Percentiles rank a stretch among this genome's conserved stretches.
phyloP scores from a whole-genome alignment of 2,797 vertebrate species.

The Distichodus sexfasciatus region DNA sequence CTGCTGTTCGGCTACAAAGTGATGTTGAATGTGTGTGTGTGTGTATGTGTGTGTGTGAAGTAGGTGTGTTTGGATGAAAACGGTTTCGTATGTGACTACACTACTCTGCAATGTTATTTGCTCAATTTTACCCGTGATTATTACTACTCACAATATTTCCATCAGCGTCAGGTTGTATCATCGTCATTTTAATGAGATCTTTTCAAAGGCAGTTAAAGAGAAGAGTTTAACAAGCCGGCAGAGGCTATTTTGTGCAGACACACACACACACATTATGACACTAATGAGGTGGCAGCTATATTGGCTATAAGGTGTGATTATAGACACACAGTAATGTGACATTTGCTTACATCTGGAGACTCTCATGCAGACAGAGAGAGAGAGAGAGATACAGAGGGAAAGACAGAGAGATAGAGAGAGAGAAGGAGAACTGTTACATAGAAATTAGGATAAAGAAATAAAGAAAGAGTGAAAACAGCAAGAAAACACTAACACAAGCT shows the following conservation, averaged over 20 bases:
- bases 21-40: too few species aligned
- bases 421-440: too few species aligned
- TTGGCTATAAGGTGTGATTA: background rate
- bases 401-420: background rate
- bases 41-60: too few species aligned
- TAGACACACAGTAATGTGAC: too few species aligned
- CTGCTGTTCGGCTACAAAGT: too few species aligned
- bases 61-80: too few species aligned
- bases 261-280: conserved; percentile 17
- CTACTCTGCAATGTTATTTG: too few species aligned
- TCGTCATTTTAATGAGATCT: background rate
- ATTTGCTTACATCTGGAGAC: conserved; percentile 8
- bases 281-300: conserved; percentile 20
- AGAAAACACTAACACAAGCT: background rate
- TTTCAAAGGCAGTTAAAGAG: conserved; percentile 1
- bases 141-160: background rate
- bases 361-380: too few species aligned
- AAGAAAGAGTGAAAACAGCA: background rate
- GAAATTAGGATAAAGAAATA: too few species aligned
- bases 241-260: background rate
- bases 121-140: too few species aligned
- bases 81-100: too few species aligned
- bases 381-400: background rate
- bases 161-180: background rate
- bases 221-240: background rate